Evolutionary conservation across 92 coral and sea anemone species (phyloP), one percentile per base, ranked within the genome.

Genomic region (Micromussa lordhowensis): DNA sequence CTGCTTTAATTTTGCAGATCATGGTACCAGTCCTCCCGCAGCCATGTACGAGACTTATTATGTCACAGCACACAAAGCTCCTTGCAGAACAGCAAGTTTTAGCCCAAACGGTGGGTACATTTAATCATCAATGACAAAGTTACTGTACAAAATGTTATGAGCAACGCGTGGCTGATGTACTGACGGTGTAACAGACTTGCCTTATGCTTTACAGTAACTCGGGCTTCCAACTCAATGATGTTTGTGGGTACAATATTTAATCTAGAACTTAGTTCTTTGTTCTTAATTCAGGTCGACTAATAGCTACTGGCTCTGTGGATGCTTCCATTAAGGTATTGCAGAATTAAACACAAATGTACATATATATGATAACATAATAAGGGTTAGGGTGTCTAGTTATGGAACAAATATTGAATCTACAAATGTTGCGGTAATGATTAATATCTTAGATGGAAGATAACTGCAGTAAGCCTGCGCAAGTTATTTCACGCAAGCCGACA

Each of bases 41-140:
- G 96, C 95, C 64, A 98, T 98, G 98, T 98, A 98, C 70, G 99
- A 97, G 88, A 97, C 99, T 7, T 98, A 98, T 82, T 98, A 98
- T 57, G 99, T 98, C 72, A 98, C 99, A 51, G 99, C 99, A 19
- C 99, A 98, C 79, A 98, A 98, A 92, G 98, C 94, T 19, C 99
- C 98, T 0, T 98, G 99, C 68, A 90, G 99, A 88, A 91, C 98
- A 44, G 99, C 99, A 16, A 88, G 98, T 34, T 98, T 98, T 80
- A 98, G 94, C 77, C 93, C 92, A 63, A 95, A 89, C 80, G 99
- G 99, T 87, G 90, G 63, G 89, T 89, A 77, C 35, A 24, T 36
- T 36, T 36, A 36, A 36, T n/a, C n/a, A n/a, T n/a, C n/a, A n/a
- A n/a, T n/a, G n/a, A n/a, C n/a, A n/a, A n/a, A 2, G 38, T 36